Base-by-base conservation (phyloP, 1,140 invertebrate genomes). In the Zaprionus inermis region DNA sequence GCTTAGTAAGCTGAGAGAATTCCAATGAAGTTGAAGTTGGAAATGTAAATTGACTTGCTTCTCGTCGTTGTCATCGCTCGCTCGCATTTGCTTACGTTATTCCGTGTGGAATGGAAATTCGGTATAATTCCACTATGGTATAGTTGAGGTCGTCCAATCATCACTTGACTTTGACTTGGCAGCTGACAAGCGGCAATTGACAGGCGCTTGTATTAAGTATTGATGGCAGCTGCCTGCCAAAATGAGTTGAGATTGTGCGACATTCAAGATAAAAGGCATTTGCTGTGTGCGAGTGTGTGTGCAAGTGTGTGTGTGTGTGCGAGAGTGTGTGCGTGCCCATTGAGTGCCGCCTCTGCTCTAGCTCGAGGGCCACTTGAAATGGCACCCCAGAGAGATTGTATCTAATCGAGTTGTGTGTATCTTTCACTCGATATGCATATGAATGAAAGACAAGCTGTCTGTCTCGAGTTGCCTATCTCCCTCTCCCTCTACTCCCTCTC, bases 341-440 rank as follows among this genome's bases (percentile, higher is more conserved):
- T 44, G 38, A 16, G 38, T 44, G 59, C 16, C 56, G 38, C n/a
- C 38, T 46, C 38, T 46, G 28, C n/a, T 11, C 41, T 24, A 24
- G n/a, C 57, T 22, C 28, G 30, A 49, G 58, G 34, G 46, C 7
- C 30, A 52, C 59, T 49, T 61, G 44, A 61, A 57, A 57, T 34
- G 18, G 18, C 6, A 20, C 30, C 18, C 55, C 20, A 44, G 32
- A 44, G 51, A 44, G 63, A 69, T 69, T 61, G 34, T 30, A 60
- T 30, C 44, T 57, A 49, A 69, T 57, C 38, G 5, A 32, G 55
- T 12, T 22, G 67, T 46, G n/a, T 30, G n/a, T 30, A 65, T 71
- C 68, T 65, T 57, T 65, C 68, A 71, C 59, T 49, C 30, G 52
- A 49, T 64, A 64, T 71, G 36, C 68, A 71, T 56, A 64, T 64